Percentiles rank a stretch among this genome's conserved stretches.
These are phyloP conservation scores for Parnassius mnemosyne DNA, from an alignment of 2,888 invertebrate species.

Conservation along the genomic window DNA sequence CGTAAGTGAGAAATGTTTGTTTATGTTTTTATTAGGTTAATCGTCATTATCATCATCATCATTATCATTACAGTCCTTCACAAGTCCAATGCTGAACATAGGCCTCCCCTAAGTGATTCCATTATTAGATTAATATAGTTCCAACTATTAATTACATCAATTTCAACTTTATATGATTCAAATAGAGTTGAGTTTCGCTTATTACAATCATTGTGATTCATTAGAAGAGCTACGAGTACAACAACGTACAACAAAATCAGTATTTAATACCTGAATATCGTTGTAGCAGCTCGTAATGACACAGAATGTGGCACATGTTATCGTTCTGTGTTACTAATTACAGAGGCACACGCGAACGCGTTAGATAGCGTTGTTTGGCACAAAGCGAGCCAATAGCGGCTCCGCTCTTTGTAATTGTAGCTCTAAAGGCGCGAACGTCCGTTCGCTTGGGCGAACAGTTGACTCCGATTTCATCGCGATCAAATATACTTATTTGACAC, in stretches of 20 bases:
- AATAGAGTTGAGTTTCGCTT: not conserved
- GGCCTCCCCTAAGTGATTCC: too few species aligned
- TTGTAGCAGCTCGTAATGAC: slow-evolving; percentile 61
- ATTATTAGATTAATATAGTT: too few species aligned
- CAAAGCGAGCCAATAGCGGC: slow-evolving; percentile 37
- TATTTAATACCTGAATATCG: slow-evolving; percentile 60
- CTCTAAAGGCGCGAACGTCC: slow-evolving; percentile 36
- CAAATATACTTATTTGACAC: slow-evolving; percentile 16
- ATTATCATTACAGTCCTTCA: too few species aligned
- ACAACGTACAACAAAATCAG: slow-evolving; percentile 55
- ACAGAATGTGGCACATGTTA: slow-evolving; percentile 50
- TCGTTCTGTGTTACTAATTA: slow-evolving; percentile 67
- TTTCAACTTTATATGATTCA: not conserved
- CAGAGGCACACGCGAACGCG: slow-evolving; percentile 59
- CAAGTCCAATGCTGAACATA: too few species aligned
- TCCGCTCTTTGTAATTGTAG: slow-evolving; percentile 51
- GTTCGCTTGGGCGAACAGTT: slow-evolving; percentile 39
- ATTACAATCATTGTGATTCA: not conserved
- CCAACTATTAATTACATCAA: too few species aligned
- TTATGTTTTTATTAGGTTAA: not conserved
- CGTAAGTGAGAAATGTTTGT: slow-evolving; percentile 1
- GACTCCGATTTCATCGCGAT: slow-evolving; percentile 44
- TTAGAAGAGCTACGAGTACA: slow-evolving; percentile 35
- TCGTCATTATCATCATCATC: too few species aligned
- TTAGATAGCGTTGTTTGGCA: slow-evolving; percentile 24